These are phyloP conservation scores for Mimachlamys varia DNA, from an alignment of 2,888 invertebrate genomes.

Conservation along the genomic window DNA sequence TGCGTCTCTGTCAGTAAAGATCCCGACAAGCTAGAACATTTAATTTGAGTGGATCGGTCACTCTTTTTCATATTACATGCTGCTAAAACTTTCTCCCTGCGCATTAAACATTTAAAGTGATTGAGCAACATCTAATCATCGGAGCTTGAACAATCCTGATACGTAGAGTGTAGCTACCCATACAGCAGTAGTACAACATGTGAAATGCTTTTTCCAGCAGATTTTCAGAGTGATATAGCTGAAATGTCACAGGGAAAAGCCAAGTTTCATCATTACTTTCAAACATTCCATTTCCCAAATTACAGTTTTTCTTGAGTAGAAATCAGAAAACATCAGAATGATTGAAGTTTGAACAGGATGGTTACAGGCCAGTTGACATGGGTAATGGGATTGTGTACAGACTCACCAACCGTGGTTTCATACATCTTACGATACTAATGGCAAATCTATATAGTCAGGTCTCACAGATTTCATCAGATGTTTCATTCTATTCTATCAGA, in stretches of 20 bases:
- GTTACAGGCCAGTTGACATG: background rate
- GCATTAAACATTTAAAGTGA: background rate
- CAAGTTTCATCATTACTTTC: background rate
- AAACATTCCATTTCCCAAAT: constrained; percentile 12
- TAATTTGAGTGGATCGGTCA: background rate
- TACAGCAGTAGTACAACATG: background rate
- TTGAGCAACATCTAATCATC: constrained; percentile 1
- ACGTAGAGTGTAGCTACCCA: background rate
- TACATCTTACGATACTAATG: background rate
- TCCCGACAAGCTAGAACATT: background rate
- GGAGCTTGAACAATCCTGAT: background rate
- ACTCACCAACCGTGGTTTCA: background rate
- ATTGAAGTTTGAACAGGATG: background rate
- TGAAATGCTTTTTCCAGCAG: background rate
- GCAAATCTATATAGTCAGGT: background rate
- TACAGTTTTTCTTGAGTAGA: background rate
- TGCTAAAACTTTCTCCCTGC: background rate
- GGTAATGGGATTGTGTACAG: background rate
- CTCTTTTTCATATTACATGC: background rate
- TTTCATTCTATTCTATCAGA: background rate
- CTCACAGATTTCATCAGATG: background rate
- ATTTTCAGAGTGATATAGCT: background rate
- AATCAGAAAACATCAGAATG: constrained; percentile 19
- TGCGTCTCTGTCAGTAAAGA: background rate
- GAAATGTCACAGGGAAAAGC: background rate